Evolutionary conservation across 1,140 invertebrate genomes (phyloP).

Genomic region (Papilio xuthus): DNA sequence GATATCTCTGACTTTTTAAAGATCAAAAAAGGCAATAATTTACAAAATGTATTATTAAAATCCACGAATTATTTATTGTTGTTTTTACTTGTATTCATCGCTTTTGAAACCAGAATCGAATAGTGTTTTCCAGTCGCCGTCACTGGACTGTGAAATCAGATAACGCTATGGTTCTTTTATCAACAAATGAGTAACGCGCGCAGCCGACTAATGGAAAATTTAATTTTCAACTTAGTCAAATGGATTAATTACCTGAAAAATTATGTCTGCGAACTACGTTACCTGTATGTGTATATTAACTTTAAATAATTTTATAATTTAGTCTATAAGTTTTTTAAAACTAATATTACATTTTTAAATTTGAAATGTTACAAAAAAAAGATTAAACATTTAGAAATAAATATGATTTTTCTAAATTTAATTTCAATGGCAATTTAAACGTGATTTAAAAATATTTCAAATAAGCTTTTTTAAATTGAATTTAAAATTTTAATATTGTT

Average conservation of each 20-base stretch:
- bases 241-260: constrained; percentile 41
- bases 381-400: no score
- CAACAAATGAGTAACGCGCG: constrained; percentile 39
- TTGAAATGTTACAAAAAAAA: no score
- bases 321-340: not conserved
- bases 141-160: constrained; percentile 42
- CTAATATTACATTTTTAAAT: no score
- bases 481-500: no score
- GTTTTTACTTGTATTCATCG: constrained; percentile 21
- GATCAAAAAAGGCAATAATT: no score
- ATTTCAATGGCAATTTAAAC: no score
- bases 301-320: not conserved
- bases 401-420: no score
- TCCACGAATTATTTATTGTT: not conserved
- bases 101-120: constrained; percentile 10
- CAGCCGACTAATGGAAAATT: constrained; percentile 43
- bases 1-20: not conserved
- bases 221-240: constrained; percentile 44
- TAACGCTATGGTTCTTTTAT: constrained; percentile 43
- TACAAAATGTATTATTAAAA: not conserved
- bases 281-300: not conserved
- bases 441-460: no score
- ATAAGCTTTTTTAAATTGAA: no score
- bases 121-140: constrained; percentile 33
- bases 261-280: not conserved